Evolutionary conservation across 2,797 vertebrate species (phyloP).

Genomic region (Bradypodion ventrale): DNA sequence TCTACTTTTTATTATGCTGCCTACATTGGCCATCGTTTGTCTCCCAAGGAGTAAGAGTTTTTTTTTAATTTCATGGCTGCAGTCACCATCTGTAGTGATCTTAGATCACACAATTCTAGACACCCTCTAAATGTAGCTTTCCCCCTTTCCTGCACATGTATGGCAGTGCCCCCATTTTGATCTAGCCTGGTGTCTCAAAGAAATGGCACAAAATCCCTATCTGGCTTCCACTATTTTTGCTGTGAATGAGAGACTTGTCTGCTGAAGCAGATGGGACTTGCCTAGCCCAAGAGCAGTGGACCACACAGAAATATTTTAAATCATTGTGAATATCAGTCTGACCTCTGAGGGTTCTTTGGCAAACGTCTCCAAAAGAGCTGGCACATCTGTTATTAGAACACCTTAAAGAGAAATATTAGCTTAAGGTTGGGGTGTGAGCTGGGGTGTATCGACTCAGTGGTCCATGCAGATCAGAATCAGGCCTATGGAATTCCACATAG

Average conservation of each 20-base stretch:
- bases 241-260: neutral
- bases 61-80: too few relatives aligned
- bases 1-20: too few relatives aligned
- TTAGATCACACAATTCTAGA: too few relatives aligned
- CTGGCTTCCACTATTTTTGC: conserved; percentile 1
- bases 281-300: neutral
- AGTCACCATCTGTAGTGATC: too few relatives aligned
- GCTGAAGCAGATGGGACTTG: neutral
- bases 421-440: neutral
- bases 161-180: neutral
- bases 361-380: conserved; percentile 20
- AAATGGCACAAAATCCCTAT: neutral
- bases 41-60: too few relatives aligned
- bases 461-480: neutral
- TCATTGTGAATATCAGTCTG: rapidly evolving
- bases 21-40: too few relatives aligned
- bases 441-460: neutral
- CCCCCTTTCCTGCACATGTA: neutral
- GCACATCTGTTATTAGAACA: neutral
- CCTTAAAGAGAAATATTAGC: neutral
- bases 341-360: conserved; percentile 17
- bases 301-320: conserved; percentile 18
- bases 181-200: neutral
- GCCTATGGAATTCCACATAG: neutral
- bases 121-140: neutral